Percentiles rank a stretch among this genome's conserved stretches.
These are phyloP conservation scores for Syndactyla subalaris DNA, from an alignment of 2,797 vertebrate species.

Conservation along the genomic window DNA sequence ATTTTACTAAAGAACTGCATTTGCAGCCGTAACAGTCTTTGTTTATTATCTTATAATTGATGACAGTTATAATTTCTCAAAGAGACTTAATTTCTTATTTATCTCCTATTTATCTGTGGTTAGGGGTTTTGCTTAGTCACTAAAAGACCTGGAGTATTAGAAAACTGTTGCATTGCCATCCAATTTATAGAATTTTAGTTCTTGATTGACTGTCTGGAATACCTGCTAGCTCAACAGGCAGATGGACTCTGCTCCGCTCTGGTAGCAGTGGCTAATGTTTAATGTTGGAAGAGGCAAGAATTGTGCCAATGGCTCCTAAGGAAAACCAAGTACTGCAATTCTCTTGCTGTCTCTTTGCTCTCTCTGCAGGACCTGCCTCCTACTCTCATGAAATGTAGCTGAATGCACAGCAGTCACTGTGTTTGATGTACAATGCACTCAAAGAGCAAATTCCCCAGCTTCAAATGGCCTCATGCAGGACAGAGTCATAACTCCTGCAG, in stretches of 20 bases:
- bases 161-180: neutral
- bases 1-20: constrained; percentile 17
- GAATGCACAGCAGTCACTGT: neutral
- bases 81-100: neutral
- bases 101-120: neutral
- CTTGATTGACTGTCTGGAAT: neutral
- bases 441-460: neutral
- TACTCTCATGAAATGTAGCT: neutral
- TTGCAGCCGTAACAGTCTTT: neutral
- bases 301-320: neutral
- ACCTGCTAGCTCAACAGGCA: neutral
- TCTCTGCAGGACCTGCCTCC: neutral
- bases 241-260: neutral
- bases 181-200: neutral
- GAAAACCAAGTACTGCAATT: neutral
- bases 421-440: neutral
- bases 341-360: neutral
- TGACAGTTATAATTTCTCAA: neutral
- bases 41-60: neutral
- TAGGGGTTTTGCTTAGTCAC: neutral
- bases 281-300: neutral
- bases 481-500: neutral
- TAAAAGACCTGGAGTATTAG: neutral
- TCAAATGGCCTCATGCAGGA: neutral
- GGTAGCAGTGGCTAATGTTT: neutral